A percentile compares a stretch with the other conserved stretches of the same genome.
phyloP scores from a whole-genome alignment of 2,797 vertebrate species.

The Eospalax fontanierii region DNA sequence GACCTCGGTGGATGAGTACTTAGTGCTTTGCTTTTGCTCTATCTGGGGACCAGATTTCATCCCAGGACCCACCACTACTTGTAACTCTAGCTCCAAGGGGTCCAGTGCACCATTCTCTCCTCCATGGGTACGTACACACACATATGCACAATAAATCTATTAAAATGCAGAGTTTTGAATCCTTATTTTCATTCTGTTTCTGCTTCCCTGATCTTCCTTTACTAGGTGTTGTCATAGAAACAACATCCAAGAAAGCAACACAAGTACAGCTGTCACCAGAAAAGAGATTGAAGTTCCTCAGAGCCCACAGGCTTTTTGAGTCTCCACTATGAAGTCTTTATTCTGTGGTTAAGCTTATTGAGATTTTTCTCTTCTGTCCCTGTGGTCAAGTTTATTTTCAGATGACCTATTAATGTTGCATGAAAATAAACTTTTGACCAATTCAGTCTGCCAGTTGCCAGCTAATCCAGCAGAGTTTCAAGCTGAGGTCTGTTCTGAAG shows the following conservation, averaged over 20 bases:
- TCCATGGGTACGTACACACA: not conserved
- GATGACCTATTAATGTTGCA: not conserved
- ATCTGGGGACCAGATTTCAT: not conserved
- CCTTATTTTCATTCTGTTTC: not conserved
- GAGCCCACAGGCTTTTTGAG: not conserved
- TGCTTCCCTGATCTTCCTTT: not conserved
- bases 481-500: not conserved
- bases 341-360: not conserved
- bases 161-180: not conserved
- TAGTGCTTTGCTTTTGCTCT: not conserved
- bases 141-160: not conserved
- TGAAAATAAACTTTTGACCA: slow-evolving; percentile 15
- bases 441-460: not conserved
- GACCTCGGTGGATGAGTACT: not conserved
- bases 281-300: not conserved
- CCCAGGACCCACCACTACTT: not conserved
- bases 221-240: not conserved
- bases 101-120: not conserved
- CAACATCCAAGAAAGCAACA: not conserved
- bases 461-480: not conserved
- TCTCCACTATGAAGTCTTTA: not conserved
- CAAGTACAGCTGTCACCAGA: not conserved
- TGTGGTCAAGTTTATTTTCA: not conserved
- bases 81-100: not conserved
- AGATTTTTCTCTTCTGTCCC: slow-evolving; percentile 1